Conservation (phyloP, 2,113 vertebrate species). For the Corynorhinus townsendii region DNA sequence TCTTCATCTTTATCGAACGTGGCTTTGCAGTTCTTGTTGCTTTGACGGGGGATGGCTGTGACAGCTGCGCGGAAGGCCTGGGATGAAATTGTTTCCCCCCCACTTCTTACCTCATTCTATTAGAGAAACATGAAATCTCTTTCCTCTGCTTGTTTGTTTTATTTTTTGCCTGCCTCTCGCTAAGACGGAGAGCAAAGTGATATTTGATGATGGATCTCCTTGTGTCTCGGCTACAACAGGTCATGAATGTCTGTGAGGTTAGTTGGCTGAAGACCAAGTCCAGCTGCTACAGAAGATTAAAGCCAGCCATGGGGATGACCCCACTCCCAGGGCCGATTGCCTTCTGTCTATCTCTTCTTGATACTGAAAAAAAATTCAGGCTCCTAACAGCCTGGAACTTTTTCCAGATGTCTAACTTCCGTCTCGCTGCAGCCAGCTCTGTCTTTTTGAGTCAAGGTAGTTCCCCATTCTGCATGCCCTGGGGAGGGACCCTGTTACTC, state of each 20-base stretch:
- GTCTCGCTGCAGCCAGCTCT: background rate
- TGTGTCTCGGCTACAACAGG: background rate
- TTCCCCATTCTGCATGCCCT: background rate
- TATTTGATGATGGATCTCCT: background rate
- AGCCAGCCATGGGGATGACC: background rate
- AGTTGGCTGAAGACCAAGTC: background rate
- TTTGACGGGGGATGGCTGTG: background rate
- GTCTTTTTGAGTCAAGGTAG: background rate
- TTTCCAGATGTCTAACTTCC: background rate
- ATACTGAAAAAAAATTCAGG: background rate
- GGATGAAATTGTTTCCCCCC: background rate
- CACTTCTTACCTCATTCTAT: background rate
- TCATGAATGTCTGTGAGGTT: background rate
- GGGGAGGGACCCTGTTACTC: background rate
- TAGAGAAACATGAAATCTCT: conserved; percentile 31
- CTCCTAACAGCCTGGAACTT: background rate
- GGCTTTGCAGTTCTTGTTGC: background rate
- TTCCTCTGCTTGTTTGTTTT: background rate
- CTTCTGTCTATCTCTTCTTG: background rate
- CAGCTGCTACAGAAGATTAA: background rate
- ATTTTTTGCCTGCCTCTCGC: background rate
- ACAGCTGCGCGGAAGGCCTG: background rate
- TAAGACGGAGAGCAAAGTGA: background rate
- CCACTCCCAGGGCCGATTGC: background rate
- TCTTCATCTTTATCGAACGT: background rate